Conservation (phyloP, 2,797 vertebrate species). For the Eutrigla gurnardus region DNA sequence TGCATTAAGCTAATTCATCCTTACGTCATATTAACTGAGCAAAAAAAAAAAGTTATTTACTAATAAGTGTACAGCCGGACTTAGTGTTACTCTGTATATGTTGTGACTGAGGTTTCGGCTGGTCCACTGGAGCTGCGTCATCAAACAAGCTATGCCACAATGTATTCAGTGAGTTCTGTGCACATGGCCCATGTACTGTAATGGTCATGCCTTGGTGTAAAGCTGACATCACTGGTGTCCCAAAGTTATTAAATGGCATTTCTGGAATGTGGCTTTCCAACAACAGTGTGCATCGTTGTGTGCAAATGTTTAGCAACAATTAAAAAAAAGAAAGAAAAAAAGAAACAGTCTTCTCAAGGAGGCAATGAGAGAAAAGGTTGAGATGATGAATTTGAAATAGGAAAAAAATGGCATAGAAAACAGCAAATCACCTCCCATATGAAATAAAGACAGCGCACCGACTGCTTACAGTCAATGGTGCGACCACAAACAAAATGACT, state of each 20-base stretch:
- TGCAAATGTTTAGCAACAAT: slow-evolving; percentile 22
- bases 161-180: neutral
- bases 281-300: slow-evolving; percentile 10
- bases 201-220: neutral
- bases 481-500: slow-evolving; percentile 2
- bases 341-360: neutral
- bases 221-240: neutral
- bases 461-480: slow-evolving; percentile 44
- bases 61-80: neutral
- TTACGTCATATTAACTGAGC: neutral
- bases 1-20: neutral
- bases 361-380: slow-evolving; percentile 9
- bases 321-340: neutral
- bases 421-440: neutral
- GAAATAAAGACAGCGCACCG: slow-evolving; percentile 4
- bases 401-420: slow-evolving; percentile 9
- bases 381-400: neutral
- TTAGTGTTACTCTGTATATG: neutral
- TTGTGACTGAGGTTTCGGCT: slow-evolving; percentile 1
- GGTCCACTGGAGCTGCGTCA: slow-evolving; percentile 3
- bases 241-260: neutral
- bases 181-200: neutral
- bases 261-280: slow-evolving; percentile 5
- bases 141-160: neutral
- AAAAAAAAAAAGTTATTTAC: neutral